Evolutionary conservation across 1,140 invertebrate species (phyloP).

Genomic region (Berghia stephanieae): DNA sequence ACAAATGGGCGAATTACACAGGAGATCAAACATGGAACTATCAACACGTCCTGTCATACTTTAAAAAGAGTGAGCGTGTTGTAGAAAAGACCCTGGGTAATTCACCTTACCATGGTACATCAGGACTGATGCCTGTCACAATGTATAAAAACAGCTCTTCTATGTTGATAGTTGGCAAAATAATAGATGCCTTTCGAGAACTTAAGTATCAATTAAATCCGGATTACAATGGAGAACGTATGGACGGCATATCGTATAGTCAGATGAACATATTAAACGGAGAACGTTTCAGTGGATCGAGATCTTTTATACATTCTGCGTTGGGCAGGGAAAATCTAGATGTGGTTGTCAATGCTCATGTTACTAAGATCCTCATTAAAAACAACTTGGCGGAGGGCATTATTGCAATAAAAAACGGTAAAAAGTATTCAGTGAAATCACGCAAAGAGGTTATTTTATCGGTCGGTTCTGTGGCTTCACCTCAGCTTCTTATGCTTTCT

Average conservation of each 20-base stretch:
- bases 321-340: slow-evolving; percentile 49
- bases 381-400: slow-evolving; percentile 53
- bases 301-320: slow-evolving; percentile 47
- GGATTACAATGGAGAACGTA: not conserved
- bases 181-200: not conserved
- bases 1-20: slow-evolving; percentile 81
- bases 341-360: slow-evolving; percentile 40
- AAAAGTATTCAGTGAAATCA: slow-evolving; percentile 71
- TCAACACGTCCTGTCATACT: slow-evolving; percentile 85
- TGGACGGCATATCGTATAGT: slow-evolving; percentile 76
- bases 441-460: slow-evolving; percentile 83
- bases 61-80: slow-evolving; percentile 78
- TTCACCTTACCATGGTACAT: not conserved
- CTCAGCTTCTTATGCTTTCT: slow-evolving; percentile 89
- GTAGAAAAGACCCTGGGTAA: slow-evolving; percentile 70
- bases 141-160: not conserved
- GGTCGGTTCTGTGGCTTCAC: slow-evolving; percentile 85
- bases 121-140: not conserved
- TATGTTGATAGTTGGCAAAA: not conserved
- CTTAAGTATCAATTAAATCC: not conserved
- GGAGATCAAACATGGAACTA: slow-evolving; percentile 92
- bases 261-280: slow-evolving; percentile 91
- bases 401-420: slow-evolving; percentile 58
- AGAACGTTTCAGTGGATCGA: slow-evolving; percentile 69
- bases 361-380: slow-evolving; percentile 59